Percentiles rank a stretch among this genome's conserved stretches.
Conservation (phyloP, 1,140 invertebrate species). For the Colletes latitarsis region DNA sequence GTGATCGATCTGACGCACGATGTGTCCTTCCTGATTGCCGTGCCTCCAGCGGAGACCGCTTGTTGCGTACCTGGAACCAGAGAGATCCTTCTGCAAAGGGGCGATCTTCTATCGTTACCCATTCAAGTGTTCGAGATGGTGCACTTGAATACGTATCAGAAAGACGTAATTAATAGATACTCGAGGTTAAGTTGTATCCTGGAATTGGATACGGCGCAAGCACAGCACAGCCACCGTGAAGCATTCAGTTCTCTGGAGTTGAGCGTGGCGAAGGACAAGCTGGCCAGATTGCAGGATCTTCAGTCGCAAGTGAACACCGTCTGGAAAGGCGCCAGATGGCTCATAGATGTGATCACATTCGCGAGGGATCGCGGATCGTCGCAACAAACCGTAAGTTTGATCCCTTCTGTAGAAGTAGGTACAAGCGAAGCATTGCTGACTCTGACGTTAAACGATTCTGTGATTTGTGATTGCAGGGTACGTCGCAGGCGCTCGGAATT, state of each 20-base stretch:
- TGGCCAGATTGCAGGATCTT: slow-evolving; percentile 90
- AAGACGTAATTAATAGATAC: slow-evolving; percentile 92
- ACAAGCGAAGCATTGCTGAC: too few relatives aligned
- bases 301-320: slow-evolving; percentile 90
- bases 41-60: slow-evolving; percentile 93
- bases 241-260: slow-evolving; percentile 96
- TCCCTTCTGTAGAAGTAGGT: too few relatives aligned
- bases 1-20: slow-evolving; percentile 94
- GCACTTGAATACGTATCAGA: slow-evolving; percentile 94
- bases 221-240: slow-evolving; percentile 95
- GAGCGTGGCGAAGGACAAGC: slow-evolving; percentile 90
- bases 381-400: slow-evolving; percentile 68
- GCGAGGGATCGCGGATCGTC: slow-evolving; percentile 88
- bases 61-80: slow-evolving; percentile 94
- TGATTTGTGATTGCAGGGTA: slow-evolving; percentile 33
- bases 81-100: slow-evolving; percentile 89
- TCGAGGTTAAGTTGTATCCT: slow-evolving; percentile 94
- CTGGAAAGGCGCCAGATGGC: slow-evolving; percentile 97
- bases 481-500: slow-evolving; percentile 70
- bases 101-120: slow-evolving; percentile 91
- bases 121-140: slow-evolving; percentile 97
- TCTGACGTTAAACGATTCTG: not conserved
- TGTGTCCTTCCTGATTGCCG: slow-evolving; percentile 94
- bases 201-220: slow-evolving; percentile 94
- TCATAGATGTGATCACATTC: slow-evolving; percentile 96